Conservation (phyloP, 2,888 invertebrate species). For the Odontocerum albicorne region DNA sequence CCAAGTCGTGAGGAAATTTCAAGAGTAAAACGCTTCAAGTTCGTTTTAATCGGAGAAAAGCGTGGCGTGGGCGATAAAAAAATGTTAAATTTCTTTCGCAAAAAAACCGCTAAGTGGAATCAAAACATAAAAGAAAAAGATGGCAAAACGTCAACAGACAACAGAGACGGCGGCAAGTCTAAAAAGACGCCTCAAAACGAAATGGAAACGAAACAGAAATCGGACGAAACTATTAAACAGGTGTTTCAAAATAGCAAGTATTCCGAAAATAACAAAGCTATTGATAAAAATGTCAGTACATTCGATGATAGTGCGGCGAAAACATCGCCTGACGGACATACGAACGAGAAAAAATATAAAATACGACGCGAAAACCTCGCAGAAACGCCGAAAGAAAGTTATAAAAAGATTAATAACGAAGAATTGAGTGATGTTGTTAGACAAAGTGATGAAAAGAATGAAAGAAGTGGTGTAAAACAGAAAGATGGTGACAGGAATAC, state of each 20-base stretch:
- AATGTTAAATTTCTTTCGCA: conserved; percentile 31
- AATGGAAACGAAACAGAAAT: conserved; percentile 9
- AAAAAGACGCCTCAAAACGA: not conserved
- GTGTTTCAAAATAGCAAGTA: conserved; percentile 14
- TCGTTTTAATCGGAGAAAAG: no score
- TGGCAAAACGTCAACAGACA: not conserved
- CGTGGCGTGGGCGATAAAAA: not conserved
- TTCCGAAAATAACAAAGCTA: conserved; percentile 19
- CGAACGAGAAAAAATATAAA: not conserved
- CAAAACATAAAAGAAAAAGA: conserved; percentile 14
- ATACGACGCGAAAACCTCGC: not conserved
- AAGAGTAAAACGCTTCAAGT: not conserved
- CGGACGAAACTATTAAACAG: conserved; percentile 13
- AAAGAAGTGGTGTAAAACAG: no score
- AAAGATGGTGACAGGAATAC: not conserved
- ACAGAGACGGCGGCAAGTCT: conserved; percentile 6
- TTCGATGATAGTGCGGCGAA: not conserved
- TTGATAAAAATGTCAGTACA: conserved; percentile 7
- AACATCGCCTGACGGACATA: not conserved
- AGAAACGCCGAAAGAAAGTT: no score
- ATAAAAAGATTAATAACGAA: no score
- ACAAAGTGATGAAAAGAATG: no score
- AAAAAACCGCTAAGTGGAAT: conserved; percentile 23
- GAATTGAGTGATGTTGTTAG: no score
- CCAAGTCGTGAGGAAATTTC: no score